Base-by-base conservation (phyloP, 2,888 invertebrate genomes). In the Drosophila rubida region DNA sequence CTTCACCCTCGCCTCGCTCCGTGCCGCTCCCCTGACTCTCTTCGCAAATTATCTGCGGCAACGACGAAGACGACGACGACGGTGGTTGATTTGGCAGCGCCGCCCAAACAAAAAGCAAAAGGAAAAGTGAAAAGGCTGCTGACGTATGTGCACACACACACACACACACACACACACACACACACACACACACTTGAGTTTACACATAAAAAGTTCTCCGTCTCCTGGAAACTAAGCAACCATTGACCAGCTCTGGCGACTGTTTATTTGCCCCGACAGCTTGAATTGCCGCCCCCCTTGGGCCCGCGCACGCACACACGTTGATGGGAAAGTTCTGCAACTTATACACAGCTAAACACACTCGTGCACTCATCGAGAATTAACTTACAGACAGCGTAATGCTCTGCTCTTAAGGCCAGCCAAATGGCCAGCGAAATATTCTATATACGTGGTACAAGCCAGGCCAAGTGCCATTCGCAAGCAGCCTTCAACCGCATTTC, bases 71-170 rank as follows among this genome's bases (percentile, higher is more conserved):
- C 48, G 35, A 7, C 54, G 41, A 32, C 66, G 55, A 23, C 30
- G 76, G 86, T 82, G 82, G 86, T 82, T 82, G 82, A 82, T 82
- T 82, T 80, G 80, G 76, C 70, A 76, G 62, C 68, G 76, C 70
- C 73, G 62, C 68, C 62, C 67, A 55, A 75, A 70, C 81, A 79
- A 72, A 69, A 74, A 22, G n/a, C 51, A 69, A 69, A 67, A 63
- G 51, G 39, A 71, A 80, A 75, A 71, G 78, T 69, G 69, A 69
- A 80, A 85, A 70, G 64, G 74, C 83, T 83, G 78, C 82, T 82
- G 86, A 85, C 83, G 82, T 75, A 75, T 75, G 51, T 70, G 70
- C 75, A 61, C 54, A 64, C 49, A 62, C 51, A 53, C 30, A 50
- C 46, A 54, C 27, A 54, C 46, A 50, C 50, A 54, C 22, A 45